Conservation (phyloP, 2,888 invertebrate genomes). For the Spisula solida region DNA sequence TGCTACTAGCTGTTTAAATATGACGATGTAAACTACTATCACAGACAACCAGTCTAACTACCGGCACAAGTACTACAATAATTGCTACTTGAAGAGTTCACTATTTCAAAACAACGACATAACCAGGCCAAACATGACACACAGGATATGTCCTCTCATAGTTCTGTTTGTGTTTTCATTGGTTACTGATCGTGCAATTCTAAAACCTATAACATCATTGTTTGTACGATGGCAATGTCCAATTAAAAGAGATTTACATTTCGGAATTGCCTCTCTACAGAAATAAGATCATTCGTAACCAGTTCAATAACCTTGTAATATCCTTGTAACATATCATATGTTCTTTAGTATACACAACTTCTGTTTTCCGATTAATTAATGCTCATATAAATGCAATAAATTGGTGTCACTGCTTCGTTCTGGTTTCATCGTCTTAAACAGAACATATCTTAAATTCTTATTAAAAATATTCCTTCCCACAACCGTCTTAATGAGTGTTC, state of each 20-base stretch:
- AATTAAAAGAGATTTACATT: conserved; percentile 11
- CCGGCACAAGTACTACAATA: neutral
- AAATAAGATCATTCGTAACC: neutral
- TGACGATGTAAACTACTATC: neutral
- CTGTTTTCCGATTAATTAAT: neutral
- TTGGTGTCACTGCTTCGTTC: neutral
- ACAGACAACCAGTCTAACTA: neutral
- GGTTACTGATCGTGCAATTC: neutral
- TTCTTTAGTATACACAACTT: neutral
- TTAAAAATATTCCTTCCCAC: neutral
- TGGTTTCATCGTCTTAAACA: neutral
- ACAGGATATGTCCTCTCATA: neutral
- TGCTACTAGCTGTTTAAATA: too few relatives aligned
- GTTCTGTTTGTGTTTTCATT: neutral
- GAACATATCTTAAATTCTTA: neutral
- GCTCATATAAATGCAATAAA: neutral
- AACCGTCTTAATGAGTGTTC: neutral
- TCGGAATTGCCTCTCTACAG: neutral
- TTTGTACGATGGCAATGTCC: neutral
- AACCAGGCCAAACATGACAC: neutral
- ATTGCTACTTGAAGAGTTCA: neutral
- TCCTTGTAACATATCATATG: neutral
- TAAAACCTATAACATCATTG: neutral
- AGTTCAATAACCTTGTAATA: neutral
- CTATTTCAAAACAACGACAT: neutral